Percentiles rank a stretch among this genome's conserved stretches.
Evolutionary conservation across 2,888 invertebrate species (phyloP).

Genomic region (Dromius quadrimaculatus): DNA sequence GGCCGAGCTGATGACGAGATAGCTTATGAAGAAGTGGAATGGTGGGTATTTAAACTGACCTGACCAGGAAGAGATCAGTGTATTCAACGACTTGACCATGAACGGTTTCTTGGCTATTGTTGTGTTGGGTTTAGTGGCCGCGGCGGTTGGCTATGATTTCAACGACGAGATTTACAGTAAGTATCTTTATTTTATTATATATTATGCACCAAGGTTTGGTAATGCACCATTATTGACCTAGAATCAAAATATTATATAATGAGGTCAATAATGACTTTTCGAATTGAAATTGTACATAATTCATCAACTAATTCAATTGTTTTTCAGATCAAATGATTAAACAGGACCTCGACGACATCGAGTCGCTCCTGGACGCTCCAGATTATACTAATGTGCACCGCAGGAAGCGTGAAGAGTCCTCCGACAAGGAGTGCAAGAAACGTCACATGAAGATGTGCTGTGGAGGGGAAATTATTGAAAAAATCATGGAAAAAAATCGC

Average conservation of each 20-base stretch:
- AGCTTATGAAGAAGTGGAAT: slow-evolving; percentile 10
- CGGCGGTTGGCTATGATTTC: slow-evolving; percentile 60
- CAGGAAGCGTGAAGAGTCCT: slow-evolving; percentile 39
- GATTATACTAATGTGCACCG: slow-evolving; percentile 17
- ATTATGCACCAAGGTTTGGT: too few species aligned
- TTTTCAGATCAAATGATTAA: slow-evolving; percentile 61
- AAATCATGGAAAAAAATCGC: slow-evolving; percentile 59
- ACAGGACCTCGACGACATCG: slow-evolving; percentile 60
- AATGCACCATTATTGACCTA: too few species aligned
- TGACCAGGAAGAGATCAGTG: slow-evolving; percentile 50
- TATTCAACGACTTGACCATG: slow-evolving; percentile 39
- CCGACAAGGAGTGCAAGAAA: slow-evolving; percentile 43
- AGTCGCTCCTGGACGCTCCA: slow-evolving; percentile 3
- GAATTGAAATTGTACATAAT: too few species aligned
- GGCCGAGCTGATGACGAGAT: slow-evolving; percentile 29
- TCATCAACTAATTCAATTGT: too few species aligned
- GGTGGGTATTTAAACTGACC: slow-evolving; percentile 52
- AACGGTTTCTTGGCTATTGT: slow-evolving; percentile 49
- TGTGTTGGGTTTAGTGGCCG: slow-evolving; percentile 51
- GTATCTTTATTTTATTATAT: too few species aligned
- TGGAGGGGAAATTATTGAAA: slow-evolving; percentile 60
- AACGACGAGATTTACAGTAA: slow-evolving; percentile 63
- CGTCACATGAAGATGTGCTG: slow-evolving; percentile 61
- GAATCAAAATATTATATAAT: too few species aligned
- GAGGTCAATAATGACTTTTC: too few species aligned